Base-by-base conservation (phyloP, 1,140 invertebrate species). In the Pararge aegeria region DNA sequence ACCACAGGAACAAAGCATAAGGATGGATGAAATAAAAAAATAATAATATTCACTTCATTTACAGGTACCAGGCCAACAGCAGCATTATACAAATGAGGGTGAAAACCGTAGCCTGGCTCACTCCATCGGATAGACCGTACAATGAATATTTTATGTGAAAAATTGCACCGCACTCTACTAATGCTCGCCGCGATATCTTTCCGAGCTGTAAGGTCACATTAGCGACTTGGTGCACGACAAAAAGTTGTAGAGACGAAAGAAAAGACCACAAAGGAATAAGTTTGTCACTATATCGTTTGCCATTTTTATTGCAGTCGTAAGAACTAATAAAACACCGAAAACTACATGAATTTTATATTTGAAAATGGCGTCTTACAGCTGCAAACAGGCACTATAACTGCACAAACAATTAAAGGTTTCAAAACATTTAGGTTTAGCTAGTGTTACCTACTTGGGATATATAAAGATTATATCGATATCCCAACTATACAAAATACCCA, bases 121-220 rank as follows among this genome's bases (percentile, higher is more conserved):
- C 62, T 58, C 55, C 51, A 53, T 57, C 58, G 61, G 42, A 46
- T 59, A 61, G 59, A 49, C 48, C 50, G 46, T 55, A 59, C 48
- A 55, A 59, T 74, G 68, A 74, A 77, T 74, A 70, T 74, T 77
- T 77, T 72, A 77, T 77, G 56, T 73, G 69, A 74, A 72, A 74
- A 72, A 77, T 71, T 72, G 66, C 70, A 57, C 54, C 55, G 54
- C 59, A 56, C 65, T 56, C 57, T 46, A 61, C 53, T 61, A 65
- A 60, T 55, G 56, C 51, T 57, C 38, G 21, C 42, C 19, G 18
- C 42, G 54, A 49, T 52, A 57, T 63, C 61, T 53, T 44, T 46
- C 13, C 19, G 38, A 7, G 10, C 5, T 27, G 5, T 34, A 2
- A 34, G 10, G 30, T 6, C 30, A 34, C 30, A 34, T 12, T 34